A percentile compares a stretch with the other conserved stretches of the same genome.
Evolutionary conservation across 2,113 vertebrate species (phyloP).

Genomic region (Callorhinus ursinus): DNA sequence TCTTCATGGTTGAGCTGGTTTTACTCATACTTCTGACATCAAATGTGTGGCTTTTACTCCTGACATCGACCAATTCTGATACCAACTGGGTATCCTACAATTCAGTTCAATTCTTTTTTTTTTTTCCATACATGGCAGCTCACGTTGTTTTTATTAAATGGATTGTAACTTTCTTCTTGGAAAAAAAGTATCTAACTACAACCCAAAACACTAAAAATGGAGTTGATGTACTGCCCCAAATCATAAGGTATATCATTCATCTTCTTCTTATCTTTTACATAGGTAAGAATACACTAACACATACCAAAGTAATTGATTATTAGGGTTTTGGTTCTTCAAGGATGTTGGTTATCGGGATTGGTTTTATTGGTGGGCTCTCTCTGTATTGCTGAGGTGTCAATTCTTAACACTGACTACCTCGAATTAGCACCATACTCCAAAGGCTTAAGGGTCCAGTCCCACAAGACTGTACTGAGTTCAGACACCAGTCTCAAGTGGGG

Average conservation of each 20-base stretch:
- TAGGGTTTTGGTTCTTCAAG: background rate
- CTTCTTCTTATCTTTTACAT: background rate
- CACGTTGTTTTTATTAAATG: conserved; percentile 98
- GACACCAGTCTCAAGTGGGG: background rate
- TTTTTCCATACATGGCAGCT: conserved; percentile 94
- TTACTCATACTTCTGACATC: background rate
- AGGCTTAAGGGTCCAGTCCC: background rate
- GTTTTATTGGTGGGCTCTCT: background rate
- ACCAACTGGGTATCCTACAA: background rate
- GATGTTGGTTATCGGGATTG: background rate
- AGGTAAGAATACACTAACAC: background rate
- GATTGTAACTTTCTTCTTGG: conserved; percentile 99
- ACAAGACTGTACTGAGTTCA: background rate
- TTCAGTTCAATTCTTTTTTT: background rate
- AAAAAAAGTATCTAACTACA: conserved; percentile 95
- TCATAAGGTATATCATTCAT: conserved; percentile 90
- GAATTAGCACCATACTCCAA: background rate
- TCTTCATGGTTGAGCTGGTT: background rate
- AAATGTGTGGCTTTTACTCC: background rate
- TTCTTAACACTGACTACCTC: background rate
- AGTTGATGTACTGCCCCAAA: conserved; percentile 94
- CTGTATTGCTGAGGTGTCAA: background rate
- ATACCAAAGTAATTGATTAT: background rate
- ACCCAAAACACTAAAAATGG: conserved; percentile 93
- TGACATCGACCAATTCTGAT: background rate